These are phyloP conservation scores for Ariopsis seemanni DNA, from an alignment of 2,113 vertebrate species.

Conservation along the genomic window DNA sequence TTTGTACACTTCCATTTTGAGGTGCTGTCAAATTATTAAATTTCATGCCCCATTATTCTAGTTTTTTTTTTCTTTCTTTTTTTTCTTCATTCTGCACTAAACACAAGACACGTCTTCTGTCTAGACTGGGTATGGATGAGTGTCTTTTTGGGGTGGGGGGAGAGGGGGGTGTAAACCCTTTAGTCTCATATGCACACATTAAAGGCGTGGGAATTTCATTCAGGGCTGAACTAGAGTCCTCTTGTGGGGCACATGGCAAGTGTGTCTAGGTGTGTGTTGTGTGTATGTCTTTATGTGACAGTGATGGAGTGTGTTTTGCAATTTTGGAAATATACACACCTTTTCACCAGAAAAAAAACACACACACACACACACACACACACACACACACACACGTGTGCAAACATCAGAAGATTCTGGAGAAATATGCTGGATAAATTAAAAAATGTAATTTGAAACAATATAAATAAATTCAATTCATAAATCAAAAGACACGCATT, in stretches of 20 bases:
- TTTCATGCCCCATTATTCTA: not conserved
- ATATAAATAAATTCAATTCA: not conserved
- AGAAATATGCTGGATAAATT: not conserved
- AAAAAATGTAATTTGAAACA: not conserved
- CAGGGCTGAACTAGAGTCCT: slow-evolving; percentile 68
- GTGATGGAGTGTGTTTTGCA: slow-evolving; percentile 50
- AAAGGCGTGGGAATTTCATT: slow-evolving; percentile 79
- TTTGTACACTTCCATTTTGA: not conserved
- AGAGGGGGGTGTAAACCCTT: slow-evolving; percentile 56
- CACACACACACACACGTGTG: not conserved
- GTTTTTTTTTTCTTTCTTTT: slow-evolving; percentile 20
- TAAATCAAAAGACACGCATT: not conserved
- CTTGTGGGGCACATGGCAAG: slow-evolving; percentile 74
- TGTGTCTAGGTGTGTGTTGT: slow-evolving; percentile 63
- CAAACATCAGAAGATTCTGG: not conserved
- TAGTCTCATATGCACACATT: slow-evolving; percentile 68
- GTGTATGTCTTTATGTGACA: slow-evolving; percentile 50
- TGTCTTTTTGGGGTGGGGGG: slow-evolving; percentile 49
- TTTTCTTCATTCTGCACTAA: slow-evolving; percentile 25
- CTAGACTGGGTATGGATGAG: slow-evolving; percentile 52
- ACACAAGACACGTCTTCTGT: slow-evolving; percentile 48
- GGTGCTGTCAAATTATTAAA: not conserved
- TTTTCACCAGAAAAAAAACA: not conserved
- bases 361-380: not conserved
- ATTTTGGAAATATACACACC: not conserved